Percentiles rank a stretch among this genome's conserved stretches.
phyloP scores from a whole-genome alignment of 2,797 vertebrate species.

The Melanotaenia pygmaea region DNA sequence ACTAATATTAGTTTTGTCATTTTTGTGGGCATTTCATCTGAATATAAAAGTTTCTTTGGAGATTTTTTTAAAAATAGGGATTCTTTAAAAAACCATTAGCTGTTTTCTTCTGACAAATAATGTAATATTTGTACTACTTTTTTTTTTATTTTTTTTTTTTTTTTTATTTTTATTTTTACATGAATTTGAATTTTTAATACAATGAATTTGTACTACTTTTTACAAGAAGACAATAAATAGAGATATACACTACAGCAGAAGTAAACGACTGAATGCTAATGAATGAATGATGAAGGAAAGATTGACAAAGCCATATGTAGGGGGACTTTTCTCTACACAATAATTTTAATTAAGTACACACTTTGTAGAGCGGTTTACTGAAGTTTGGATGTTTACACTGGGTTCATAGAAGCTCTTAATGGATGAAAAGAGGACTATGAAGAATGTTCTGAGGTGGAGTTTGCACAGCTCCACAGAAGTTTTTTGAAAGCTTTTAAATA shows the following conservation, averaged over 20 bases:
- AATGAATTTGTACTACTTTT: neutral
- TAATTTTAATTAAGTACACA: neutral
- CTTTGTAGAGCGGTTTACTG: neutral
- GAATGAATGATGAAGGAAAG: neutral
- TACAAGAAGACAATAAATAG: neutral
- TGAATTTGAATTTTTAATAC: too few relatives aligned
- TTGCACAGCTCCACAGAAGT: neutral
- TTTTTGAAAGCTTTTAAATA: neutral
- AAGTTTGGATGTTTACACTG: neutral
- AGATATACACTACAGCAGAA: neutral
- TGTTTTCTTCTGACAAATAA: too few relatives aligned
- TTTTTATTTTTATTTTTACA: too few relatives aligned
- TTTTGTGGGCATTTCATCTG: neutral
- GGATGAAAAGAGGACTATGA: neutral
- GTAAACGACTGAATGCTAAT: neutral
- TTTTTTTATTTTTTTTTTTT: too few relatives aligned
- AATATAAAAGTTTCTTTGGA: neutral
- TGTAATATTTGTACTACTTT: neutral
- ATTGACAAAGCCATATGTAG: neutral
- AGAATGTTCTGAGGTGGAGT: neutral
- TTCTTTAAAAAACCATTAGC: neutral
- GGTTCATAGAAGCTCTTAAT: neutral
- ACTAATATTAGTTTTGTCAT: neutral
- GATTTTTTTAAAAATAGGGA: neutral
- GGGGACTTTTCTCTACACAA: neutral